Percentiles rank a stretch among this genome's conserved stretches.
Evolutionary conservation across 2,888 invertebrate species (phyloP).

Genomic region (Pyrochroa serraticornis): DNA sequence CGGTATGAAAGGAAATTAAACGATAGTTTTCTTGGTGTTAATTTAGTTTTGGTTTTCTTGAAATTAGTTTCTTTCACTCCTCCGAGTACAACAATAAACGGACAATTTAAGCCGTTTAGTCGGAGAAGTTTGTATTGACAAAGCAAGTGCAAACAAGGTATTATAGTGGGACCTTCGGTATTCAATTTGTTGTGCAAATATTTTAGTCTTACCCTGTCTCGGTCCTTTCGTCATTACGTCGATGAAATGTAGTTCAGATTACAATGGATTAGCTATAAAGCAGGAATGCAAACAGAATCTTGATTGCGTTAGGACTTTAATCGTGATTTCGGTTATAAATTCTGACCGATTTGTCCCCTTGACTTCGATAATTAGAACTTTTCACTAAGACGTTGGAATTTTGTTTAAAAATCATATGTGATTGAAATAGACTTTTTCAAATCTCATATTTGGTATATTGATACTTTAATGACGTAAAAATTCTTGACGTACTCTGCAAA

Average conservation of each 20-base stretch:
- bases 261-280: conserved; percentile 18
- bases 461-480: too few relatives aligned
- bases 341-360: too few relatives aligned
- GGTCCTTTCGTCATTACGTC: conserved; percentile 18
- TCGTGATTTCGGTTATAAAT: too few relatives aligned
- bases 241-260: conserved; percentile 17
- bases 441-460: too few relatives aligned
- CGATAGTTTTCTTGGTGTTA: not conserved
- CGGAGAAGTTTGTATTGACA: conserved; percentile 20
- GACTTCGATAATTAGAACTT: too few relatives aligned
- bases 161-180: conserved; percentile 18
- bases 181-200: conserved; percentile 24
- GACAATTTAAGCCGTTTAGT: conserved; percentile 14
- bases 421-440: too few relatives aligned
- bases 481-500: too few relatives aligned
- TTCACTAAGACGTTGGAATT: too few relatives aligned
- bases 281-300: conserved; percentile 1
- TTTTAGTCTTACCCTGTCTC: conserved; percentile 14
- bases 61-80: not conserved
- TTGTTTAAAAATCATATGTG: too few relatives aligned
- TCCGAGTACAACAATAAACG: conserved; percentile 2
- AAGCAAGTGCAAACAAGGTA: conserved; percentile 17
- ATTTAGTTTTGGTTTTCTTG: not conserved
- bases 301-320: conserved; percentile 1
- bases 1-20: not conserved